A percentile compares a stretch with the other conserved stretches of the same genome.
These are phyloP conservation scores for Ormyrus pomaceus DNA, from an alignment of 2,888 invertebrate genomes.

Conservation along the genomic window DNA sequence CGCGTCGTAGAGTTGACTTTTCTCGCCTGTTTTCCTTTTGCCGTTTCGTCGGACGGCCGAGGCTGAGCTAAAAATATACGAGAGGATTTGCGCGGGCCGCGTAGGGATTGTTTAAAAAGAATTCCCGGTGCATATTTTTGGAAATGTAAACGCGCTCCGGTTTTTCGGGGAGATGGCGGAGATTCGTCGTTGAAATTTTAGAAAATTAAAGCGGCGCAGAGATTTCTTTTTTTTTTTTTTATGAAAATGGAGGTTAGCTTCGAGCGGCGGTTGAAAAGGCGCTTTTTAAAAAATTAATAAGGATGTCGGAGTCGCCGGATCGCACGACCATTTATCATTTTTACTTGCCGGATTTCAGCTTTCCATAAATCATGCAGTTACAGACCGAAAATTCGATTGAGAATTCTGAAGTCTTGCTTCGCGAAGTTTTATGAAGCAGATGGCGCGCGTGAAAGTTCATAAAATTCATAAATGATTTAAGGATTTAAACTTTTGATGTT, in stretches of 20 bases:
- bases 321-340: background rate
- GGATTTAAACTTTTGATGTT: too few relatives aligned
- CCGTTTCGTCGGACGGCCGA: too few relatives aligned
- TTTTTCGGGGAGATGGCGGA: too few relatives aligned
- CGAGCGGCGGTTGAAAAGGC: too few relatives aligned
- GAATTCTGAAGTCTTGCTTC: slow-evolving; percentile 1
- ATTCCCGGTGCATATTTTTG: too few relatives aligned
- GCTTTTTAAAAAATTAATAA: too few relatives aligned
- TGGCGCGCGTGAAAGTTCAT: background rate
- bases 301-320: background rate
- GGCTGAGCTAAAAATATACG: background rate
- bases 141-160: too few relatives aligned
- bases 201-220: too few relatives aligned
- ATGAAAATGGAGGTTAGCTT: too few relatives aligned
- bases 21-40: background rate
- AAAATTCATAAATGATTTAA: background rate
- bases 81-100: background rate
- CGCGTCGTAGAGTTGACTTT: background rate
- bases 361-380: background rate
- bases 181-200: too few relatives aligned
- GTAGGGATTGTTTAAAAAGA: too few relatives aligned
- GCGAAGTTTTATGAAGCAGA: slow-evolving; percentile 4
- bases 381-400: background rate
- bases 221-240: too few relatives aligned
- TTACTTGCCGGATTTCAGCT: background rate